Base-by-base conservation (phyloP, 2,797 vertebrate species). In the Echiichthys vipera region DNA sequence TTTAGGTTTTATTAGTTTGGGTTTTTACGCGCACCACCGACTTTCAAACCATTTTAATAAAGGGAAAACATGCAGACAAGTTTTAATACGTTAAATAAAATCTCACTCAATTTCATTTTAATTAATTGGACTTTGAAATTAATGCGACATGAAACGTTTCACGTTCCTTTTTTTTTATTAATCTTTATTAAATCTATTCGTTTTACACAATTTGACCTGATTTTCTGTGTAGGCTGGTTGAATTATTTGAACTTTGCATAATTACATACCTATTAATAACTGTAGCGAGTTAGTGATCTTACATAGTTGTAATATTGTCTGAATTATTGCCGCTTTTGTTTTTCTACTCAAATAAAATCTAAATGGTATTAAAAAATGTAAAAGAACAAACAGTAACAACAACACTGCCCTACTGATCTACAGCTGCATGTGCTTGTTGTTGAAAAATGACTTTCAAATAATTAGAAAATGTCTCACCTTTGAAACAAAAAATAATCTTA, bases 381-480 rank as follows among this genome's bases (percentile, higher is more conserved):
- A 22, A 9, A 17, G 0, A 65, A 34, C 12, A 57, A 74, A 32
- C 34, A 53, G 55, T 15, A 57, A 32, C 15, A 18, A 50, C 5
- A 27, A 1, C 27, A 12, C 14, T 36, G n/a, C 7, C 22, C 29
- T 37, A 2, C 29, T 32, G 32, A 59, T 29, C 15, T 34, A 53
- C 14, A 67, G 17, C 20, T 47, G 37, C 29, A 8, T 32, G 30
- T 34, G 37, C 30, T 6, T 24, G 20, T 15, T 62, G 8, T 46
- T 14, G 20, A 58, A 45, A 51, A 61, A 32, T 32, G 1, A 27
- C 3, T 3, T 14, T 20, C 40, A 65, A 3, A 12, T 3, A 78
- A 72, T 58, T 0, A 24, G 13, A 54, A 80, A 54, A 71, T 17
- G 6, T 42, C 89, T 90, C 87, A 92, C 89, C 89, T 91, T 78